Evolutionary conservation across 2,113 vertebrate genomes (phyloP).

Genomic region (Mormyrus iriodes): DNA sequence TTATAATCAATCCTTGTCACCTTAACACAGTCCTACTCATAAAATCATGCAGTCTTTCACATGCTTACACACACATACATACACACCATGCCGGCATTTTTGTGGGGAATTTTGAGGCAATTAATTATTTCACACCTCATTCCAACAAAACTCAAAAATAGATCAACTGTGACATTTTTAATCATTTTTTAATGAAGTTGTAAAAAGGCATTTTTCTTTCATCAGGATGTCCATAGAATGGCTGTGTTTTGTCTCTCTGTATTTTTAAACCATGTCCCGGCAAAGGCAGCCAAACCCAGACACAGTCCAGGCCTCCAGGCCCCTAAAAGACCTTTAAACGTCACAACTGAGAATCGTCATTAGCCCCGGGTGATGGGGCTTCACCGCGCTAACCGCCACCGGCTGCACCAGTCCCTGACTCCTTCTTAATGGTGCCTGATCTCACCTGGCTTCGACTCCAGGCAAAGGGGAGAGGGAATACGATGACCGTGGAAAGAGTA

Average conservation of each 20-base stretch:
- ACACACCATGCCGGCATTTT: background rate
- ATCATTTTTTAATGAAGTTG: background rate
- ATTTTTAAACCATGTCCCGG: background rate
- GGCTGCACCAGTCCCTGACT: background rate
- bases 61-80: background rate
- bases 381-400: background rate
- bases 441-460: background rate
- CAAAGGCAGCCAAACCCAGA: background rate
- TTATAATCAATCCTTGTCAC: background rate
- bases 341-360: background rate
- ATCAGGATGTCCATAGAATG: background rate
- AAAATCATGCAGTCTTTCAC: background rate
- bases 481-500: conserved; percentile 22
- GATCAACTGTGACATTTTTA: background rate
- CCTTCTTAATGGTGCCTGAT: background rate
- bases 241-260: background rate
- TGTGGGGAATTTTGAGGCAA: background rate
- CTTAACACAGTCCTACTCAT: background rate
- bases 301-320: background rate
- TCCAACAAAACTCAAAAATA: background rate
- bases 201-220: background rate
- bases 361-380: background rate
- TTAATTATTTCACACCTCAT: background rate
- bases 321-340: background rate
- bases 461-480: conserved; percentile 29